phyloP scores from a whole-genome alignment of 2,113 vertebrate genomes.

The Crotophaga sulcirostris region DNA sequence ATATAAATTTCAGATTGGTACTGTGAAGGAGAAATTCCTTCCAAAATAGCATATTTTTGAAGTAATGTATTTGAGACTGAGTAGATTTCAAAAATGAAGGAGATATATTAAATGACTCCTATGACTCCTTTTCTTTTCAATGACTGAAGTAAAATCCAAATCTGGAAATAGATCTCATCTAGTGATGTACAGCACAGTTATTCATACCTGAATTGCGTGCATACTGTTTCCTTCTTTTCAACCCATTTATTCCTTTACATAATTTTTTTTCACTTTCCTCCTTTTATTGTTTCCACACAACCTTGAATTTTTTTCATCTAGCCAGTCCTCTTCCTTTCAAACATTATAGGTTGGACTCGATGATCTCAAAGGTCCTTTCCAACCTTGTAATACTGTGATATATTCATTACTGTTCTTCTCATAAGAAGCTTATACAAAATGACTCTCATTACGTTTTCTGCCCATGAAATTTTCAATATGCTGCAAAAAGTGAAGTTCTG shows the following conservation, averaged over 20 bases:
- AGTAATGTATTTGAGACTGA: background rate
- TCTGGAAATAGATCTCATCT: background rate
- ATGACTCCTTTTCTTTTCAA: background rate
- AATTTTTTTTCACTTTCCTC: background rate
- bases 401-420: background rate
- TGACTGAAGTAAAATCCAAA: background rate
- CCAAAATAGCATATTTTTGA: background rate
- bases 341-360: too few species aligned
- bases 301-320: background rate
- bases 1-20: background rate
- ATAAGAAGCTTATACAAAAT: background rate
- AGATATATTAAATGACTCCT: background rate
- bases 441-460: background rate
- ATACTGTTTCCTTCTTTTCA: background rate
- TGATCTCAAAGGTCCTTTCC: too few species aligned
- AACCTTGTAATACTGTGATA: too few species aligned
- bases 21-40: background rate
- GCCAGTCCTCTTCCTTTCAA: background rate
- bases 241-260: background rate
- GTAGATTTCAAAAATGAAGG: background rate
- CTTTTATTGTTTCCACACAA: background rate
- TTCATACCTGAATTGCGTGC: background rate
- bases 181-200: background rate
- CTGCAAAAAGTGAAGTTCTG: background rate
- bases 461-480: background rate